Percentiles rank a stretch among this genome's conserved stretches.
Conservation (phyloP, 2,113 vertebrate genomes). For the Microcebus murinus region DNA sequence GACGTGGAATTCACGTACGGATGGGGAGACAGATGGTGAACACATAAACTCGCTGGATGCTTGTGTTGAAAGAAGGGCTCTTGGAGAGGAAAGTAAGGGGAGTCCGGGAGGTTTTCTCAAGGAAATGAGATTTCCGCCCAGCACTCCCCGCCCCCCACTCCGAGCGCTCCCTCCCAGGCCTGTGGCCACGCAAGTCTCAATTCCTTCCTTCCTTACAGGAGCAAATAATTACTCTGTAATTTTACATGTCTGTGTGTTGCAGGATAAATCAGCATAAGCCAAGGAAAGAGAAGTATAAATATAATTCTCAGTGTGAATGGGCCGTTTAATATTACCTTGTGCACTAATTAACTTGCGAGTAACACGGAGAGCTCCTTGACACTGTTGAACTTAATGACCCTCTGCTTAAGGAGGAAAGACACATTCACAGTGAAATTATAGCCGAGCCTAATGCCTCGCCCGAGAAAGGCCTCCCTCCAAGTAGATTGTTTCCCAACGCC, state of each 20-base stretch:
- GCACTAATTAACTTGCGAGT: conserved; percentile 43
- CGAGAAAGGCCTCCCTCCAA: neutral
- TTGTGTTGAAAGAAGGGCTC: neutral
- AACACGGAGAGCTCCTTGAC: conserved; percentile 47
- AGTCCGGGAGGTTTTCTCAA: neutral
- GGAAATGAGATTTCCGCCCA: neutral
- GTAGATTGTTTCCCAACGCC: neutral
- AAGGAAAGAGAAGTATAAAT: conserved; percentile 32
- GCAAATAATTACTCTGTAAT: neutral
- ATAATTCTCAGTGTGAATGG: neutral
- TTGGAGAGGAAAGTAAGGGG: neutral
- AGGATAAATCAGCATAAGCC: conserved; percentile 40
- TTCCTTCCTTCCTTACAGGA: conserved; percentile 2
- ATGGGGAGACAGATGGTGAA: neutral
- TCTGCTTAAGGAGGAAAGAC: conserved; percentile 62
- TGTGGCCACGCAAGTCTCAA: neutral
- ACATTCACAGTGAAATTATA: conserved; percentile 7
- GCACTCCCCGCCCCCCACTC: neutral
- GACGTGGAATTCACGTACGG: neutral
- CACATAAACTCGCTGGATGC: neutral
- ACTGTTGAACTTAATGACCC: conserved; percentile 64
- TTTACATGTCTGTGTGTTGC: neutral
- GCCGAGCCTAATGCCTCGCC: neutral
- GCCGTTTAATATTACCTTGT: neutral
- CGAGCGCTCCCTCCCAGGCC: neutral